These are phyloP conservation scores for Fragariocoptes setiger DNA, from an alignment of 1,140 invertebrate species.

Conservation along the genomic window DNA sequence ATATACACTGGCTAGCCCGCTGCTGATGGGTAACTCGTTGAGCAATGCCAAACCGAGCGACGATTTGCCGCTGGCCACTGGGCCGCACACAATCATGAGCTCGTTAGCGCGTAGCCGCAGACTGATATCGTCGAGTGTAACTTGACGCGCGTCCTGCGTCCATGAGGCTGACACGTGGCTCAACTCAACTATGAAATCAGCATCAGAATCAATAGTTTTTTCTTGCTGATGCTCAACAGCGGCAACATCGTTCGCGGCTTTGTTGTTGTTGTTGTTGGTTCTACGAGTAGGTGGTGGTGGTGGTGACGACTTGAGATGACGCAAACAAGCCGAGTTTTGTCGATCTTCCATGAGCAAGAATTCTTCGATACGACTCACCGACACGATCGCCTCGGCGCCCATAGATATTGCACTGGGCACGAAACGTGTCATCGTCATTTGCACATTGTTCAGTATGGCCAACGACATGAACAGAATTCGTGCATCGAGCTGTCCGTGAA, in stretches of 20 bases:
- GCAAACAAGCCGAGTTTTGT: background rate
- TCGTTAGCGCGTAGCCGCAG: conserved; percentile 10
- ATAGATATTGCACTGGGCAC: conserved; percentile 34
- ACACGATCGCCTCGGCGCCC: conserved; percentile 21
- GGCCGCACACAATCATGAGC: conserved; percentile 30
- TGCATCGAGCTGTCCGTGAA: conserved; percentile 28
- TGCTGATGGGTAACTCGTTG: conserved; percentile 32
- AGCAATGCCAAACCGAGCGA: conserved; percentile 48
- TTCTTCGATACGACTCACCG: conserved; percentile 25
- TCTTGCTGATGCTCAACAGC: too few species aligned
- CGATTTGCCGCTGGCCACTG: conserved; percentile 32
- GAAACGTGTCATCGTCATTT: conserved; percentile 29
- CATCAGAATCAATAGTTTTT: background rate
- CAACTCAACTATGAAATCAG: background rate
- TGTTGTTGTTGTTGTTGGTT: background rate
- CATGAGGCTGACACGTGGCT: background rate
- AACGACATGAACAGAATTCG: conserved; percentile 40
- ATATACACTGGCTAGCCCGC: conserved; percentile 29
- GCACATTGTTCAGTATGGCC: conserved; percentile 32
- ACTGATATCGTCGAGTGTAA: background rate
- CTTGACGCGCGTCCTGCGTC: background rate
- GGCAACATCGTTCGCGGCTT: background rate
- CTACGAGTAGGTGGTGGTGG: background rate
- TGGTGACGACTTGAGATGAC: background rate
- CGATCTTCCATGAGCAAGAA: background rate